These are phyloP conservation scores for Loxodonta africana DNA, from an alignment of 2,113 vertebrate species.

Conservation along the genomic window DNA sequence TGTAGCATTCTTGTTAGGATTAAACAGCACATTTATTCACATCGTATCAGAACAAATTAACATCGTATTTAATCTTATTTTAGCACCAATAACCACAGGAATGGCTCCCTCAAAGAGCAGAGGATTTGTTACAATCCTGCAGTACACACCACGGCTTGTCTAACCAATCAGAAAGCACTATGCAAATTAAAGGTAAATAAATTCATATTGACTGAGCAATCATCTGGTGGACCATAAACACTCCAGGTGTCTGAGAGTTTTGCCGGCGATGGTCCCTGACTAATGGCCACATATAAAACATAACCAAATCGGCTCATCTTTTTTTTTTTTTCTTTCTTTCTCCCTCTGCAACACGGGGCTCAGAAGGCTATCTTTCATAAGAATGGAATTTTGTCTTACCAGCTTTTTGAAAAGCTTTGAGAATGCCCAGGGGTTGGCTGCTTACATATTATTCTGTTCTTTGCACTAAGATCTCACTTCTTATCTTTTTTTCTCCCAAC, in stretches of 20 bases:
- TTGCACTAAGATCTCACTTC: neutral
- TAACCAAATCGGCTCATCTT: constrained; percentile 69
- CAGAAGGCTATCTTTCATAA: constrained; percentile 56
- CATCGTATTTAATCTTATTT: constrained; percentile 84
- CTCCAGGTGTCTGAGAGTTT: constrained; percentile 65
- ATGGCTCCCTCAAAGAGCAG: constrained; percentile 80
- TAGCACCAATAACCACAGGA: constrained; percentile 89
- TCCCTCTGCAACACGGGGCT: constrained; percentile 10
- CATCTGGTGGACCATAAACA: constrained; percentile 66
- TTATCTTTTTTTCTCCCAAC: neutral
- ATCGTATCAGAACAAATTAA: constrained; percentile 82
- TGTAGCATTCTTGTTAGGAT: constrained; percentile 85
- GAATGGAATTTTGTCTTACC: constrained; percentile 49
- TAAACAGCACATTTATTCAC: constrained; percentile 86
- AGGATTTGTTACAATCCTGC: constrained; percentile 68
- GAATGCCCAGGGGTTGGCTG: constrained; percentile 43
- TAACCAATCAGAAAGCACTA: constrained; percentile 79
- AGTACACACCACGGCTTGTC: constrained; percentile 64
- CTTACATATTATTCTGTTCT: constrained; percentile 57
- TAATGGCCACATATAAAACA: constrained; percentile 67
- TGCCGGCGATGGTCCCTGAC: neutral
- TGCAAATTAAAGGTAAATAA: constrained; percentile 81
- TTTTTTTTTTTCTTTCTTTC: neutral
- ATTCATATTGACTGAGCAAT: constrained; percentile 78
- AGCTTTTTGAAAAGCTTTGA: constrained; percentile 66